A percentile compares a stretch with the other conserved stretches of the same genome.
phyloP scores from a whole-genome alignment of 2,888 invertebrate species.

The Carpatolechia fugitivella region DNA sequence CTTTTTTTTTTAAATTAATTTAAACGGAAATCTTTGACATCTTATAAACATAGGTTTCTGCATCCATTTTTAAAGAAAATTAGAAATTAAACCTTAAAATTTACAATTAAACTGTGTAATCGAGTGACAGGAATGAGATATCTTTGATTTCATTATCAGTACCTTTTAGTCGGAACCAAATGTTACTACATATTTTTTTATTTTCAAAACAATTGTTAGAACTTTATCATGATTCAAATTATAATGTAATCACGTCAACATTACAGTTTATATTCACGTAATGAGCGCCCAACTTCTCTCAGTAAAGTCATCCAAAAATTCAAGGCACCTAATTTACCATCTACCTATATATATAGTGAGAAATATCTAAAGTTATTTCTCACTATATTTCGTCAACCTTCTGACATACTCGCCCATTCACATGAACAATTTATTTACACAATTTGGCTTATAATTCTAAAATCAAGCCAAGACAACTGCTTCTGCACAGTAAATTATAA shows the following conservation, averaged over 20 bases:
- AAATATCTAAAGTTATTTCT: slow-evolving; percentile 41
- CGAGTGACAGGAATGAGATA: neutral
- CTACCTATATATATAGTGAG: slow-evolving; percentile 46
- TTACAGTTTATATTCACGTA: too few species aligned
- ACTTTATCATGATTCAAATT: too few species aligned
- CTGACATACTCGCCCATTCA: slow-evolving; percentile 46
- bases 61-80: too few species aligned
- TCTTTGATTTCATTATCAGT: neutral
- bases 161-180: too few species aligned
- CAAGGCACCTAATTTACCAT: slow-evolving; percentile 52
- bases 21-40: too few species aligned
- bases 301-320: slow-evolving; percentile 33
- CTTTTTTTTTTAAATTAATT: too few species aligned
- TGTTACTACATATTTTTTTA: too few species aligned
- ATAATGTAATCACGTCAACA: too few species aligned
- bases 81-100: neutral
- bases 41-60: too few species aligned
- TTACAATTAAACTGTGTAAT: neutral
- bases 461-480: slow-evolving; percentile 55
- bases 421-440: slow-evolving; percentile 44
- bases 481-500: slow-evolving; percentile 22
- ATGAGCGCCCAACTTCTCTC: too few species aligned
- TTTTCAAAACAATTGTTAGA: too few species aligned
- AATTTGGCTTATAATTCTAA: slow-evolving; percentile 64
- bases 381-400: slow-evolving; percentile 45